Evolutionary conservation across 2,113 vertebrate genomes (phyloP).

Genomic region (Crotalus helleri): DNA sequence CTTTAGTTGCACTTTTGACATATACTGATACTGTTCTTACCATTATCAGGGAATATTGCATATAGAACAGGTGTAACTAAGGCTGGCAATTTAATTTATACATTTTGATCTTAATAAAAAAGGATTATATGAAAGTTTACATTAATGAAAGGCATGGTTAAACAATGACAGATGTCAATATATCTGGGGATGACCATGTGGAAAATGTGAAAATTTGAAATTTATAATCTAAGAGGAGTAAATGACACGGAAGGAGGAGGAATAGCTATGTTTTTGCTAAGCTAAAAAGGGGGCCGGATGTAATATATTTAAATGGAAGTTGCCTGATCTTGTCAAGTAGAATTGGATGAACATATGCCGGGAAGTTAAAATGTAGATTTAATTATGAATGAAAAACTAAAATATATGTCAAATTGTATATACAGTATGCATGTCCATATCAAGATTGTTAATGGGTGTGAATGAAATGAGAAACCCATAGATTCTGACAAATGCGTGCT

Average conservation of each 20-base stretch:
- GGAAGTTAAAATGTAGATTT: background rate
- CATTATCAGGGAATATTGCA: background rate
- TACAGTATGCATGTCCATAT: background rate
- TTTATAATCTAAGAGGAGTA: background rate
- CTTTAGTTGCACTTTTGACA: background rate
- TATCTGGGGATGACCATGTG: background rate
- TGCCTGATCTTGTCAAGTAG: background rate
- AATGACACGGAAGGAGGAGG: background rate
- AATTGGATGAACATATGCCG: background rate
- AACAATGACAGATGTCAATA: background rate
- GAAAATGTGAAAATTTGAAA: background rate
- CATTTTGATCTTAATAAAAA: background rate
- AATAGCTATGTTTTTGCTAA: background rate
- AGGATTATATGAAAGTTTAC: background rate
- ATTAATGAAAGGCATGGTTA: background rate
- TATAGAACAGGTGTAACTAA: background rate
- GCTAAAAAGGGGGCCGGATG: background rate
- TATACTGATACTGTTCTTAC: background rate
- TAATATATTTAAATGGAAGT: background rate
- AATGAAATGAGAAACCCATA: background rate
- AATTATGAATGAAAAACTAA: background rate
- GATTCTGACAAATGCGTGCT: background rate
- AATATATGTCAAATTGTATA: background rate
- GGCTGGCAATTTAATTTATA: background rate
- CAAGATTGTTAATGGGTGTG: background rate